phyloP scores from a whole-genome alignment of 2,888 invertebrate genomes.

The Cosmia trapezina region DNA sequence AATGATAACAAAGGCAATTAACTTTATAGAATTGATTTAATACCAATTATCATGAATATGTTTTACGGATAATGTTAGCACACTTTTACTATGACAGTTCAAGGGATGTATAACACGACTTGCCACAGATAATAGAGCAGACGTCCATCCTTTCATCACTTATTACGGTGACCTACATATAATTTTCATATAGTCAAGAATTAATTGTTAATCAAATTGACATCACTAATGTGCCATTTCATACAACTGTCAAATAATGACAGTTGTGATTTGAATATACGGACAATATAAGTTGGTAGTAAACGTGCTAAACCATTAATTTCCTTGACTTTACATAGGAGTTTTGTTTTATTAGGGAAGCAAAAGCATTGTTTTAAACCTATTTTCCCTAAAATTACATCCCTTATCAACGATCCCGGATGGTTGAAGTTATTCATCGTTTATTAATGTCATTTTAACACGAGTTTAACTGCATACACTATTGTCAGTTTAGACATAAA shows the following conservation, averaged over 20 bases:
- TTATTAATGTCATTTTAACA: conserved; percentile 20
- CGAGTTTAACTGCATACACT: conserved; percentile 11
- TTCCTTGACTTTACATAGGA: not conserved
- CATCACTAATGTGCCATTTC: no score
- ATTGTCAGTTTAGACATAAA: conserved; percentile 29
- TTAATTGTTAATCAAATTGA: no score
- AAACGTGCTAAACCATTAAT: not conserved
- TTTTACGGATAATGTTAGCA: no score
- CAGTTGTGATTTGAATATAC: not conserved
- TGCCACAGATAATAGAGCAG: no score
- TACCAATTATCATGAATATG: no score
- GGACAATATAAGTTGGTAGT: not conserved
- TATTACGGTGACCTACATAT: no score
- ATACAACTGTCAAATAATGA: not conserved
- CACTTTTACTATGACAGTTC: no score
- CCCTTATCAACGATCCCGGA: not conserved
- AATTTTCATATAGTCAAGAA: no score
- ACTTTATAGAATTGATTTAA: no score
- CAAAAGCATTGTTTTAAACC: not conserved
- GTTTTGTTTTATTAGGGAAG: not conserved
- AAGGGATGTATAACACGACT: no score
- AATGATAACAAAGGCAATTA: no score
- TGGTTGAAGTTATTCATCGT: not conserved
- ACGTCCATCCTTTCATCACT: no score
- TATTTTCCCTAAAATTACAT: not conserved